Percentiles rank a stretch among this genome's conserved stretches.
Conservation (phyloP, 2,113 vertebrate species). For the Jaculus jaculus region DNA sequence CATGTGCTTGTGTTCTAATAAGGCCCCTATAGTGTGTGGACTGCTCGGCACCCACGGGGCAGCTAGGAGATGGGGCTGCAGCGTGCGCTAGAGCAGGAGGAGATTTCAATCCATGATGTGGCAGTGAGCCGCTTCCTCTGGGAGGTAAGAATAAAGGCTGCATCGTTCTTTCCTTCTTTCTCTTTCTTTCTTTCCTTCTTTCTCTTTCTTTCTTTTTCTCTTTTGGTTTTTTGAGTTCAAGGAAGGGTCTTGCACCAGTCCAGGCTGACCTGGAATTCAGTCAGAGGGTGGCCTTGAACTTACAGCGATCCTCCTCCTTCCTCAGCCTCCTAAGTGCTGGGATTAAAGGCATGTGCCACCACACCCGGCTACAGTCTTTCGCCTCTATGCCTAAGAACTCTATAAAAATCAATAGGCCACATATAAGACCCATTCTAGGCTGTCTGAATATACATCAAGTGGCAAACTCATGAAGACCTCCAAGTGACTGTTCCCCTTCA, state of each 20-base stretch:
- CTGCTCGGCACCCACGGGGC: fast-evolving
- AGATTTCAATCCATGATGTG: no score
- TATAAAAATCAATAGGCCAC: background rate
- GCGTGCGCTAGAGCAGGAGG: background rate
- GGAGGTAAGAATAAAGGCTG: background rate
- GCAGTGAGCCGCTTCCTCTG: background rate
- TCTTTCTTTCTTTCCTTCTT: no score
- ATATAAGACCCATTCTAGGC: background rate
- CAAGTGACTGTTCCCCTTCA: background rate
- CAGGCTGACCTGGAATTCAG: no score
- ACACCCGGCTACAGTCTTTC: background rate
- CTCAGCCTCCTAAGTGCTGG: no score
- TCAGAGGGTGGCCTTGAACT: no score
- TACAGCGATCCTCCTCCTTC: no score
- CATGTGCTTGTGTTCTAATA: background rate
- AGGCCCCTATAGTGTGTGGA: fast-evolving
- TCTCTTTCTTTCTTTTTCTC: no score
- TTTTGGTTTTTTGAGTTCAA: no score
- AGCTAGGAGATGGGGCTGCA: background rate
- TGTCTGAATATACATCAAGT: background rate
- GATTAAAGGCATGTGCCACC: no score
- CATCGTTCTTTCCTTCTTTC: no score
- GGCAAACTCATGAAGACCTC: background rate
- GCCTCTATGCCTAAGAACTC: background rate
- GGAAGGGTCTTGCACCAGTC: no score